Evolutionary conservation across 92 coral and sea anemone species (phyloP).

Genomic region (Palythoa heliodiscus): DNA sequence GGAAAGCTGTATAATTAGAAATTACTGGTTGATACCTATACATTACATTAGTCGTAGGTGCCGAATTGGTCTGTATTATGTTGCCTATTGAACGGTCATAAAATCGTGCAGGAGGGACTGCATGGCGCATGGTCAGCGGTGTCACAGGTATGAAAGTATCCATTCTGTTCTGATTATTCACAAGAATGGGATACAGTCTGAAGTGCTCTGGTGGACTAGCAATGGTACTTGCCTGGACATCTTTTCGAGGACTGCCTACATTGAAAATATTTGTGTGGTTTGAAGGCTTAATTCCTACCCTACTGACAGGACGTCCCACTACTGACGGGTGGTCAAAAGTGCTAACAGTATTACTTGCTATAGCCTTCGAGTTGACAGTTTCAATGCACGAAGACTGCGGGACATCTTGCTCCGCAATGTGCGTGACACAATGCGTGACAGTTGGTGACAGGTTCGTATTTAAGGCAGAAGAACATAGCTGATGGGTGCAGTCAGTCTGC

Average conservation of each 20-base stretch:
- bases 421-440: background rate
- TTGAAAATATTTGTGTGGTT: background rate
- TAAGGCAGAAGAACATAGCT: background rate
- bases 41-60: background rate
- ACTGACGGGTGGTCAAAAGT: background rate
- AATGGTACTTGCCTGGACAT: background rate
- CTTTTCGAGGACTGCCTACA: background rate
- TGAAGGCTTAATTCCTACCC: background rate
- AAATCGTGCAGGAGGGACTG: slow-evolving; percentile 5
- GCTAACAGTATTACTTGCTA: background rate
- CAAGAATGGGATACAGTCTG: slow-evolving; percentile 1
- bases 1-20: slow-evolving; percentile 32
- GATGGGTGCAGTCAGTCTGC: background rate
- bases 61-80: background rate
- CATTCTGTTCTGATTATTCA: slow-evolving; percentile 25
- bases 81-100: background rate
- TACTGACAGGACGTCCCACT: background rate
- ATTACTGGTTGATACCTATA: slow-evolving; percentile 33
- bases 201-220: background rate
- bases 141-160: slow-evolving; percentile 16
- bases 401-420: background rate
- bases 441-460: background rate
- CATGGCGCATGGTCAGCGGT: slow-evolving; percentile 28
- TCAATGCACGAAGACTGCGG: slow-evolving; percentile 16
- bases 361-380: background rate